phyloP scores from a whole-genome alignment of 2,113 vertebrate genomes.

The Megaceryle maxima region DNA sequence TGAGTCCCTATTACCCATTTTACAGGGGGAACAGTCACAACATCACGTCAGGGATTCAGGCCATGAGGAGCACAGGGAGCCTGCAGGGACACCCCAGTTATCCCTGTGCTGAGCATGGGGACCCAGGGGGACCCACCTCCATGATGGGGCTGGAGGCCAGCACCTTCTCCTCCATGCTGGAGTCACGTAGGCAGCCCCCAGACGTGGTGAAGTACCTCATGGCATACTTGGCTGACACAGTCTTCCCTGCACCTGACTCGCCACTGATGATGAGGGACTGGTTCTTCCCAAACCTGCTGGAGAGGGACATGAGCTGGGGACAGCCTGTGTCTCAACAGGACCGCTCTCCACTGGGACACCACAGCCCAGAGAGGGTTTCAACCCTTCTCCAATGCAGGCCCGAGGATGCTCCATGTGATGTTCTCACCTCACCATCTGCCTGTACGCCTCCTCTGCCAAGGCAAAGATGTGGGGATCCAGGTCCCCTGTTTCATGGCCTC shows the following conservation, averaged over 20 bases:
- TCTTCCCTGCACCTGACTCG: conserved; percentile 94
- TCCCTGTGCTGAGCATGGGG: background rate
- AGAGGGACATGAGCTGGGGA: background rate
- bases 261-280: conserved; percentile 97
- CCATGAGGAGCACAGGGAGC: background rate
- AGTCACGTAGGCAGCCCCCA: conserved; percentile 69
- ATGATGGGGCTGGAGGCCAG: background rate
- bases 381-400: background rate
- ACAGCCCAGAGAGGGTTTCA: accelerated
- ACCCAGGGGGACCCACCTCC: background rate
- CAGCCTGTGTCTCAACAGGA: too few relatives aligned
- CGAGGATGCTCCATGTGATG: accelerated
- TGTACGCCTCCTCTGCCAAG: background rate
- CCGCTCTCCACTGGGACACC: accelerated
- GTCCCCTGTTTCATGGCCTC: background rate
- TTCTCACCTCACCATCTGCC: conserved; percentile 20
- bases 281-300: conserved; percentile 89
- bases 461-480: conserved; percentile 3
- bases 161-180: conserved; percentile 13
- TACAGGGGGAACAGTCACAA: background rate
- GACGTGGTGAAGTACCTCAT: conserved; percentile 94
- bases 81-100: background rate
- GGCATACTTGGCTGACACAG: conserved; percentile 92
- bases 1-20: background rate
- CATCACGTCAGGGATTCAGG: background rate